phyloP scores from a whole-genome alignment of 2,888 invertebrate genomes.

The Oasisia sp. region DNA sequence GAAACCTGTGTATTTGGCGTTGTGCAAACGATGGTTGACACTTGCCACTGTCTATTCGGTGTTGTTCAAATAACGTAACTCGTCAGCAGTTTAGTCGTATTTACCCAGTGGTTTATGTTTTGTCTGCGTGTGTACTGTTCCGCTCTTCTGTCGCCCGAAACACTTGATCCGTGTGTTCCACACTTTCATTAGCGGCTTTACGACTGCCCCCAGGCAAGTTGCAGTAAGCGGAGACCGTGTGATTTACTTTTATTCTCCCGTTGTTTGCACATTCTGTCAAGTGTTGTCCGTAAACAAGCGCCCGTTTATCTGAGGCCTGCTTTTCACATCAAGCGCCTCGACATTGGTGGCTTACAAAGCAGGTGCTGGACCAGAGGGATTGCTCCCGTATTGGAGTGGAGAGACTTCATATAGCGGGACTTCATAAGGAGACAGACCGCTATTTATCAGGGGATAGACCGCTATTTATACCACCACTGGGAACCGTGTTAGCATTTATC shows the following conservation, averaged over 20 bases:
- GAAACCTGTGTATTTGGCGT: background rate
- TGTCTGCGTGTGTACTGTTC: background rate
- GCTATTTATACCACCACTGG: background rate
- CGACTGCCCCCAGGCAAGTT: background rate
- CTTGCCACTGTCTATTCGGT: background rate
- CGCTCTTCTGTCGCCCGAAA: background rate
- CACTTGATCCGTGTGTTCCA: background rate
- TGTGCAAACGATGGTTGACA: background rate
- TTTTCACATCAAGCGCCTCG: background rate
- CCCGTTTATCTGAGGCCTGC: background rate
- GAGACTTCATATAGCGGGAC: background rate
- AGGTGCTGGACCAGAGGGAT: background rate
- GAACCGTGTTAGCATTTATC: background rate
- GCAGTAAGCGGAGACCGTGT: background rate
- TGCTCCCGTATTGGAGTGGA: background rate
- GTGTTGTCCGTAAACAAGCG: background rate
- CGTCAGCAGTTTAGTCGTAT: background rate
- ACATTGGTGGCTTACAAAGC: background rate
- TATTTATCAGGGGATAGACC: background rate
- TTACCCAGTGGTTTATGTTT: background rate
- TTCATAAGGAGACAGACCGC: background rate
- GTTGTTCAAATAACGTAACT: background rate
- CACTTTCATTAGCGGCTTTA: background rate
- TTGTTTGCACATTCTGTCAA: constrained; percentile 6
- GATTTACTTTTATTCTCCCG: background rate